phyloP scores from a whole-genome alignment of 2,113 vertebrate genomes.

The Macquaria ambigua region DNA sequence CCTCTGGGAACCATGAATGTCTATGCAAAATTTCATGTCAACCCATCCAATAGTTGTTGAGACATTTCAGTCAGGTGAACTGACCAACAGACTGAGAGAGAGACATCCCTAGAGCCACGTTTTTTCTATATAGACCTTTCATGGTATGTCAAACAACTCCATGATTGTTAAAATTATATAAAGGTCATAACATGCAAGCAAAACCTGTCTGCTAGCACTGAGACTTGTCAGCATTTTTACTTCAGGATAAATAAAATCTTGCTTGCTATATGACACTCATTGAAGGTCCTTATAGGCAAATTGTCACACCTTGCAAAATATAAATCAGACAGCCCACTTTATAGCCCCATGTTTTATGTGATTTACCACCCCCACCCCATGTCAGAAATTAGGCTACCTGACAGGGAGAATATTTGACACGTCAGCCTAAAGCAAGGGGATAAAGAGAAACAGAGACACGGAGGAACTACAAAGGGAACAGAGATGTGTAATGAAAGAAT shows the following conservation, averaged over 20 bases:
- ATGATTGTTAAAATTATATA: background rate
- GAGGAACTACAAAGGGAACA: slow-evolving; percentile 77
- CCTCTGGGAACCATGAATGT: too few relatives aligned
- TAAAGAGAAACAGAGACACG: slow-evolving; percentile 70
- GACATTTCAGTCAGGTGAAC: background rate
- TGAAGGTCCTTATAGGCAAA: slow-evolving; percentile 33
- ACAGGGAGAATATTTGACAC: slow-evolving; percentile 69
- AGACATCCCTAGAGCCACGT: background rate
- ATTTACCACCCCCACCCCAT: slow-evolving; percentile 50
- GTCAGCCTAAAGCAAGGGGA: slow-evolving; percentile 71
- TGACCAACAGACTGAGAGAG: background rate
- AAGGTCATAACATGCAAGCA: background rate
- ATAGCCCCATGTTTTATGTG: slow-evolving; percentile 53
- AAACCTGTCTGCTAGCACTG: background rate
- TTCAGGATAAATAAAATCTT: slow-evolving; percentile 20
- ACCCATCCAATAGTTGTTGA: background rate
- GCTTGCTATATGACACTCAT: background rate
- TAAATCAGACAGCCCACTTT: slow-evolving; percentile 52
- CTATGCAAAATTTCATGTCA: background rate
- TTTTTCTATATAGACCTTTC: background rate
- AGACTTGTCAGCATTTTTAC: slow-evolving; percentile 45
- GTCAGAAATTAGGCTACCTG: slow-evolving; percentile 72
- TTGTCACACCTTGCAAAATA: slow-evolving; percentile 58
- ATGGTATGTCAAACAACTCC: slow-evolving; percentile 5
- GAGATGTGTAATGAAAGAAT: slow-evolving; percentile 80